phyloP scores from a whole-genome alignment of 1,140 invertebrate species.

The Nomia melanderi region DNA sequence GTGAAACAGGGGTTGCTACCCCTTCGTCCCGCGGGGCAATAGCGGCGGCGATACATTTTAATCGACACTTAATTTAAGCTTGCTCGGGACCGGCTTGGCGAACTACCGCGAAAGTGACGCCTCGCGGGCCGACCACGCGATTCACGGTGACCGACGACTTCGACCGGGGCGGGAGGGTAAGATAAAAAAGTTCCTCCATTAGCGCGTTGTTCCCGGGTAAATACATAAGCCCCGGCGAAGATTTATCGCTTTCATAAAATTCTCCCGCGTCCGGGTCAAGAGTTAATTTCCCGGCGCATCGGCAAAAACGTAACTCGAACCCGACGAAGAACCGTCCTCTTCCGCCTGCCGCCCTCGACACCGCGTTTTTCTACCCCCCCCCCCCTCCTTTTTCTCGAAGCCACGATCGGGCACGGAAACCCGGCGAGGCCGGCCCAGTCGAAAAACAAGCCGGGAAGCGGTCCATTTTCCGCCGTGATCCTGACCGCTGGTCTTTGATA shows the following conservation, averaged over 20 bases:
- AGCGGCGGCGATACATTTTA: neutral
- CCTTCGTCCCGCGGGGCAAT: too few relatives aligned
- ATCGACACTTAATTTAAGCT: slow-evolving; percentile 27
- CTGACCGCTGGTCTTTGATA: too few relatives aligned
- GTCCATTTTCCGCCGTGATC: slow-evolving; percentile 2
- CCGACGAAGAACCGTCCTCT: neutral
- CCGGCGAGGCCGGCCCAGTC: neutral
- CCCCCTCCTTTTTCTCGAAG: slow-evolving; percentile 22
- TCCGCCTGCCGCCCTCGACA: too few relatives aligned
- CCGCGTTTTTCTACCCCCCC: too few relatives aligned
- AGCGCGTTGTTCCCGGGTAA: slow-evolving; percentile 26
- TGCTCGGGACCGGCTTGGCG: too few relatives aligned
- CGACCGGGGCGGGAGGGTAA: neutral
- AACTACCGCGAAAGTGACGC: slow-evolving; percentile 4
- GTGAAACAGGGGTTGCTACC: neutral
- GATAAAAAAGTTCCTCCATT: slow-evolving; percentile 31
- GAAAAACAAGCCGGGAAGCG: neutral
- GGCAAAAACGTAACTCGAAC: slow-evolving; percentile 41
- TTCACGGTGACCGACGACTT: neutral
- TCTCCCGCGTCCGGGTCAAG: slow-evolving; percentile 17
- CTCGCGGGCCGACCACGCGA: too few relatives aligned
- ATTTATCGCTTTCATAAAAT: slow-evolving; percentile 47
- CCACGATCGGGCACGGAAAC: neutral
- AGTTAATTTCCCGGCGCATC: slow-evolving; percentile 40
- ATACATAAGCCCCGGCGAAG: slow-evolving; percentile 10